Evolutionary conservation across 2,888 invertebrate species (phyloP), one percentile per base, ranked within the genome.

Genomic region (Cylindroiulus punctatus): DNA sequence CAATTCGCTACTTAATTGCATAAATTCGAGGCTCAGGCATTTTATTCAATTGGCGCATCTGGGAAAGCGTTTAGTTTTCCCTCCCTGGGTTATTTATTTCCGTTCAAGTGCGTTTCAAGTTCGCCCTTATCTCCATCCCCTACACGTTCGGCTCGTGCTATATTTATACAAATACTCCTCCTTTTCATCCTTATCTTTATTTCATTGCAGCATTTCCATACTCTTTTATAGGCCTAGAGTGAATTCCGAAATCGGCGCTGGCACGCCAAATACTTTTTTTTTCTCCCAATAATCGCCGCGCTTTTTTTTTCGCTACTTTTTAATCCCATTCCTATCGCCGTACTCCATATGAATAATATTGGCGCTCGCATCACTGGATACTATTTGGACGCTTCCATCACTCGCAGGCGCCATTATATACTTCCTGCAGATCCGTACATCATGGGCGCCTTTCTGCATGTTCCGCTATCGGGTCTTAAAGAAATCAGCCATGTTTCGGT

Each of bases 281-380:
- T 17, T 44, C 57, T 17, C 26, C 65, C 10, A 65, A 65, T 65
- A 65, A 65, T 65, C 65, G 65, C 65, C 65, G 4, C 26, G 22
- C 65, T 65, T 22, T 65, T 65, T 65, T 26, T 26, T 65, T 5
- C 22, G 10, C 65, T 65, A 65, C 22, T 65, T 65, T 65, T 42
- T 82, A 82, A 82, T 82, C 82, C 82, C 36, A 40, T 82, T 40
- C 82, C 82, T 82, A 82, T 82, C 82, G 42, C 36, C n/a, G 22
- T 22, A 40, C 36, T 82, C 82, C 82, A 82, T 82, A 82, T 82
- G 82, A 36, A 82, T 82, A 42, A 82, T 82, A 42, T 82, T 82
- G 82, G 82, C 82, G 36, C 36, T 82, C 82, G 82, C 82, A n/a
- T 82, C 40, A 42, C n/a, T 82, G 82, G 82, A 40, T 82, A 82